A percentile compares a stretch with the other conserved stretches of the same genome.
Conservation (phyloP, 2,797 vertebrate genomes). For the Micrastur ruficollis region DNA sequence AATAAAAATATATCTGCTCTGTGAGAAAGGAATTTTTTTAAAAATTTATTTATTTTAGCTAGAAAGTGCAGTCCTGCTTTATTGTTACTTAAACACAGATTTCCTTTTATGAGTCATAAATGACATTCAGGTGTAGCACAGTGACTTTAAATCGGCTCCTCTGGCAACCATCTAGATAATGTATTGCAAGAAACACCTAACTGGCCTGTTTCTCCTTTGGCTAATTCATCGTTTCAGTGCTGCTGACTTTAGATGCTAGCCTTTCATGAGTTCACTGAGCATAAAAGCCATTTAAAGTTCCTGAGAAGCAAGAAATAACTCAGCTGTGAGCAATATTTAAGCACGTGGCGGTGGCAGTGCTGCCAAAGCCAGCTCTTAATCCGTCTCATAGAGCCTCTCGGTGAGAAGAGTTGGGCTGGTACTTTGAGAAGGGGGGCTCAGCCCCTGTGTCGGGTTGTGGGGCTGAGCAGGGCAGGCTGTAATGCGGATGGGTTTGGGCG, state of each 20-base stretch:
- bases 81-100: slow-evolving; percentile 35
- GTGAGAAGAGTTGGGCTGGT: neutral
- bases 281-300: slow-evolving; percentile 48
- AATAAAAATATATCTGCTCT: neutral
- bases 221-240: slow-evolving; percentile 13
- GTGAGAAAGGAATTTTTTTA: neutral
- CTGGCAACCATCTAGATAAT: slow-evolving; percentile 1
- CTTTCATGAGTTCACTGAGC: slow-evolving; percentile 36
- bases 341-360: fast-evolving
- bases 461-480: neutral
- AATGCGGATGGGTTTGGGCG: neutral
- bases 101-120: slow-evolving; percentile 45
- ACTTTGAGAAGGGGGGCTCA: neutral
- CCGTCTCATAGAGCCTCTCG: neutral
- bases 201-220: slow-evolving; percentile 1
- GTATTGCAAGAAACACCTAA: neutral
- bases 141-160: slow-evolving; percentile 45
- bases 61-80: neutral
- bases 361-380: neutral
- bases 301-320: slow-evolving; percentile 57
- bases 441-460: neutral
- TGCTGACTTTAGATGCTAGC: slow-evolving; percentile 39
- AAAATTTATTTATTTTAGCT: neutral
- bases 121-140: neutral
- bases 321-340: slow-evolving; percentile 49